Evolutionary conservation across 2,888 invertebrate species (phyloP).

Genomic region (Agrotis puta): DNA sequence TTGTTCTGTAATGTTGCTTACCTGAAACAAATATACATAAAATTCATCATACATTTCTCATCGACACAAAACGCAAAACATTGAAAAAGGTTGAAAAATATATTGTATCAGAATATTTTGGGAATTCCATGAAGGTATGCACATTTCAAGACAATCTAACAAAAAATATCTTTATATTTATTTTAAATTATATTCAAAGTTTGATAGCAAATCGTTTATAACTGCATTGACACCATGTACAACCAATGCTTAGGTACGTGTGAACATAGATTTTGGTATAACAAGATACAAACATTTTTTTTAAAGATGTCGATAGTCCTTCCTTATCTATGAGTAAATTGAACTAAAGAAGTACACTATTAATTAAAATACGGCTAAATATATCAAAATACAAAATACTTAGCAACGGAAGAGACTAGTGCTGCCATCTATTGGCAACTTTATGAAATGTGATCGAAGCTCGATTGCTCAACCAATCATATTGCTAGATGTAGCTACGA

Average conservation of each 20-base stretch:
- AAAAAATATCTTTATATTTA: not conserved
- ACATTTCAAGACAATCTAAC: not conserved
- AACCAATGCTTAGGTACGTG: too few species aligned
- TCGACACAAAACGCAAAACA: too few species aligned
- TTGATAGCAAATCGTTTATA: not conserved
- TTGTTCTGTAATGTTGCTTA: not conserved
- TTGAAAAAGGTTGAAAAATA: not conserved
- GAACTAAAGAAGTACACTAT: not conserved
- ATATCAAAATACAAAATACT: not conserved
- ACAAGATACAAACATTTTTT: too few species aligned
- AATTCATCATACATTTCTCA: too few species aligned
- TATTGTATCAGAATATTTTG: too few species aligned
- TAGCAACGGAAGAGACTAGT: not conserved
- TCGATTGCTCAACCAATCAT: not conserved
- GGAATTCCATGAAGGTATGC: not conserved
- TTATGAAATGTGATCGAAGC: constrained; percentile 2
- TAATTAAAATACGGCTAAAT: not conserved
- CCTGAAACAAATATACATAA: not conserved
- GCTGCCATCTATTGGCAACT: constrained; percentile 48
- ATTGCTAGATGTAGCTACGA: constrained; percentile 6
- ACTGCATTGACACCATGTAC: too few species aligned
- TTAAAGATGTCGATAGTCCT: too few species aligned
- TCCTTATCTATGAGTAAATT: too few species aligned
- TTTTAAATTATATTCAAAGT: not conserved
- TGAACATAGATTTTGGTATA: too few species aligned